Conservation (phyloP, 2,113 vertebrate genomes). For the Dinomys branickii region DNA sequence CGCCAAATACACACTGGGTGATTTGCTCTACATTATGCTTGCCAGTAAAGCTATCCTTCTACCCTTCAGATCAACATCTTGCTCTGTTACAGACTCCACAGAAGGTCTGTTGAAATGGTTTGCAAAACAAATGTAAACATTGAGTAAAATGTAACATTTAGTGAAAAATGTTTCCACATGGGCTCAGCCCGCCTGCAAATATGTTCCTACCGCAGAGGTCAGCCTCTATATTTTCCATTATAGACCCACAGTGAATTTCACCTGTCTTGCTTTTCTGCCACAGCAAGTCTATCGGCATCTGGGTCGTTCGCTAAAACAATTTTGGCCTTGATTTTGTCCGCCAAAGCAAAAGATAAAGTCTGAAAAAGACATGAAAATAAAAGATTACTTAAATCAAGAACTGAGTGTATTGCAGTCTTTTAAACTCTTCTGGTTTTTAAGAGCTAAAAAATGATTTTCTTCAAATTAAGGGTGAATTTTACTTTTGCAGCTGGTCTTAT, state of each 20-base stretch:
- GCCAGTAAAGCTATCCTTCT: too few species aligned
- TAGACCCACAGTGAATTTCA: constrained; percentile 65
- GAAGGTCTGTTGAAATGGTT: neutral
- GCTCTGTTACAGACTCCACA: neutral
- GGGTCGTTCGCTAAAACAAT: constrained; percentile 97
- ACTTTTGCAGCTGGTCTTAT: neutral
- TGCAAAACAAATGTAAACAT: neutral
- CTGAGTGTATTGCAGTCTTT: neutral
- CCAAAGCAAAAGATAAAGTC: constrained; percentile 95
- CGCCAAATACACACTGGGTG: neutral
- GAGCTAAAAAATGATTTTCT: neutral
- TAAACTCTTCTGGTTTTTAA: neutral
- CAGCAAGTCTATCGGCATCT: constrained; percentile 96
- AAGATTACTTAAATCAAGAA: constrained; percentile 31
- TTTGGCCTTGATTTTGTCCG: constrained; percentile 92
- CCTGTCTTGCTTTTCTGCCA: constrained; percentile 96
- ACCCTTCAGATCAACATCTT: neutral
- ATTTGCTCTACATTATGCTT: neutral
- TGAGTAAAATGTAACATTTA: too few species aligned
- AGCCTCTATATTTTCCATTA: neutral
- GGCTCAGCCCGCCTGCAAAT: neutral
- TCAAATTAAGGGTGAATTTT: neutral
- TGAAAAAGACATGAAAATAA: constrained; percentile 81
- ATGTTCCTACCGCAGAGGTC: neutral
- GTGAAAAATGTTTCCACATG: neutral